Conservation (phyloP, 2,113 vertebrate genomes). For the Tragelaphus strepsiceros region DNA sequence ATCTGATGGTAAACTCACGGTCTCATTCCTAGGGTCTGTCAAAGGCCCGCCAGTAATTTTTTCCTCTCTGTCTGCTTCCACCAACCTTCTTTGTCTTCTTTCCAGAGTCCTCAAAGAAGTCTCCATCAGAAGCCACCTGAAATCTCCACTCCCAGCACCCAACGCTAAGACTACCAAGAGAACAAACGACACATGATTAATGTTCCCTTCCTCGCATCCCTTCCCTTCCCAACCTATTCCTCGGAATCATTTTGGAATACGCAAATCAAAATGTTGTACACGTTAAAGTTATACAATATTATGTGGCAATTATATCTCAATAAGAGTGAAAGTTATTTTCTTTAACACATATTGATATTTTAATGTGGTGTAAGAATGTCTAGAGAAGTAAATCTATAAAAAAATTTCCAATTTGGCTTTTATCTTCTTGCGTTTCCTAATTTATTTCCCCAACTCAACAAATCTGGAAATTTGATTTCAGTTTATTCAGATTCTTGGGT, state of each 20-base stretch:
- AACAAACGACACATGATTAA: neutral
- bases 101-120: neutral
- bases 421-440: neutral
- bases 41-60: neutral
- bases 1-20: neutral
- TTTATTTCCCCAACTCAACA: neutral
- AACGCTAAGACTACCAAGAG: neutral
- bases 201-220: rapidly evolving
- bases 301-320: neutral
- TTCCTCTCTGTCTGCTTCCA: neutral
- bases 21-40: neutral
- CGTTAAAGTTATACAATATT: neutral
- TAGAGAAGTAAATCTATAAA: neutral
- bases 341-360: neutral
- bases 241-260: neutral
- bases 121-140: no score
- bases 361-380: neutral
- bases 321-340: neutral
- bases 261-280: neutral
- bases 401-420: neutral
- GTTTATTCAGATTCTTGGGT: neutral
- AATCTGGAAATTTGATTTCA: neutral
- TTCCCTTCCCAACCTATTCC: neutral
- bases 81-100: neutral
- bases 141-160: no score